Conservation (phyloP, 1,140 invertebrate genomes). For the Caenorhabditis brenneri region DNA sequence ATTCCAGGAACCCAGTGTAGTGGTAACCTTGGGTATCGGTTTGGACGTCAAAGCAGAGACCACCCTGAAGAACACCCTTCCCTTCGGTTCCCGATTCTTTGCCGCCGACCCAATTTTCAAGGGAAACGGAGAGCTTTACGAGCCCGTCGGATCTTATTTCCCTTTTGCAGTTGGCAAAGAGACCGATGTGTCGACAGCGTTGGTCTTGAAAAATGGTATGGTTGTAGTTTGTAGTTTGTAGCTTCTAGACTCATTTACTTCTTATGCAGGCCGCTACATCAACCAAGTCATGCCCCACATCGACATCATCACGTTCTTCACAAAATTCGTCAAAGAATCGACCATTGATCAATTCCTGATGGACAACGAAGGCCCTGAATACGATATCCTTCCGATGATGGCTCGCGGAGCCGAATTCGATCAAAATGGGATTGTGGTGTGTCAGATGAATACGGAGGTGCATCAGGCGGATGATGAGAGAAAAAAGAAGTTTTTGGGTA, state of each 20-base stretch:
- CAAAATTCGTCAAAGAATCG: not conserved
- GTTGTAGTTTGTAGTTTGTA: too few relatives aligned
- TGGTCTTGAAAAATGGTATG: not conserved
- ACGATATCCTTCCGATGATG: conserved; percentile 37
- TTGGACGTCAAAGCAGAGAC: not conserved
- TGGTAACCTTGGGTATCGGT: not conserved
- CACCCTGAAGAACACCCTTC: not conserved
- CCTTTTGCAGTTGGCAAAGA: conserved; percentile 60
- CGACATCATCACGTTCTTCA: conserved; percentile 21
- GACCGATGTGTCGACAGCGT: conserved; percentile 1
- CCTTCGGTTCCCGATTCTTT: not conserved
- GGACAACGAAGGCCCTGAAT: conserved; percentile 8
- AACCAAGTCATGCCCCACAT: conserved; percentile 1
- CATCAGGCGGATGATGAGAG: not conserved
- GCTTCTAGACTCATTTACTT: not conserved
- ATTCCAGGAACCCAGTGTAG: not conserved
- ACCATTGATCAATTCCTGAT: conserved; percentile 1
- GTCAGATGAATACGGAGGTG: conserved; percentile 30
- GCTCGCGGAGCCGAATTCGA: conserved; percentile 8
- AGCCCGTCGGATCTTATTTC: conserved; percentile 3
- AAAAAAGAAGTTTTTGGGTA: not conserved
- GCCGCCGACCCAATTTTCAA: conserved; percentile 28
- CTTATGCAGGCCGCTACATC: not conserved
- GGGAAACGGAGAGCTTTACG: conserved; percentile 46
- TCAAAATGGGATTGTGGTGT: conserved; percentile 26